A percentile compares a stretch with the other conserved stretches of the same genome.
Conservation (phyloP, 2,113 vertebrate genomes). For the Microtus richardsoni region DNA sequence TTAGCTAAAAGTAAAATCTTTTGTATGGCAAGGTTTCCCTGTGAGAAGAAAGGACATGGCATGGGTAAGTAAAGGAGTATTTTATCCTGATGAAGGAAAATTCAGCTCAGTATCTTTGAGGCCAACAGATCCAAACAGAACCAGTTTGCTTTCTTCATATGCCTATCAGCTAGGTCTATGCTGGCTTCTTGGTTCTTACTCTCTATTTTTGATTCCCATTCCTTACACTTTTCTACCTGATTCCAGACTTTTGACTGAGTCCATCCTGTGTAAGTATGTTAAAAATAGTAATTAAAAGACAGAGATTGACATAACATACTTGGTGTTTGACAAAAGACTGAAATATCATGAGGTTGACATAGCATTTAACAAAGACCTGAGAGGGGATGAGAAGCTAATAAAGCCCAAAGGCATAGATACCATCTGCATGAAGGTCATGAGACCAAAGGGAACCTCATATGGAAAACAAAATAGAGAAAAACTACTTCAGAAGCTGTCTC, state of each 20-base stretch:
- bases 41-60: neutral
- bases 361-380: neutral
- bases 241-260: neutral
- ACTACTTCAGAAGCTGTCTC: neutral
- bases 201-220: neutral
- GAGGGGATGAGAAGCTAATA: neutral
- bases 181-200: neutral
- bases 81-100: neutral
- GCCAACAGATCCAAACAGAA: neutral
- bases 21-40: neutral
- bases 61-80: neutral
- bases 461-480: constrained; percentile 25
- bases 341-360: neutral
- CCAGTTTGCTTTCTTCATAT: neutral
- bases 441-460: constrained; percentile 11
- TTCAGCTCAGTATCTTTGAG: neutral
- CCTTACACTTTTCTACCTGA: neutral
- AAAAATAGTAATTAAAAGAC: neutral
- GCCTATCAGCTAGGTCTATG: neutral
- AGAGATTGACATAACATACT: neutral
- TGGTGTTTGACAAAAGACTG: neutral
- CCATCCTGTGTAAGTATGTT: neutral
- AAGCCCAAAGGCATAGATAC: neutral
- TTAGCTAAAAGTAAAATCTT: neutral
- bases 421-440: neutral